Evolutionary conservation across 2,888 invertebrate genomes (phyloP).

Genomic region (Oxyteleia sp.): DNA sequence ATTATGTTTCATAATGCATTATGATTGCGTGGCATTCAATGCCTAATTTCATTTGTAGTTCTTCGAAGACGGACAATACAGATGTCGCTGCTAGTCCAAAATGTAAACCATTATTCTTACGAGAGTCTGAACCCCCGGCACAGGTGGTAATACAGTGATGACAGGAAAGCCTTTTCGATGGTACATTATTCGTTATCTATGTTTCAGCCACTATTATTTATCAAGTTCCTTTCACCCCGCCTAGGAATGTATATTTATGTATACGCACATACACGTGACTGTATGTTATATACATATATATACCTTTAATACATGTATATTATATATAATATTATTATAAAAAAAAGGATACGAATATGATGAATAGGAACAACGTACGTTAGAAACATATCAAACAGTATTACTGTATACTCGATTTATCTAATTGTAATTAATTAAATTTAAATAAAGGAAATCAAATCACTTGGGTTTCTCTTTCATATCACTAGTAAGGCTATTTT

Average conservation of each 20-base stretch:
- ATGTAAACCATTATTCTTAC: too few species aligned
- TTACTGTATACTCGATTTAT: conserved; percentile 85
- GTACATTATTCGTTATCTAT: conserved; percentile 8
- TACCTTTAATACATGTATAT: conserved; percentile 75
- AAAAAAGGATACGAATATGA: conserved; percentile 66
- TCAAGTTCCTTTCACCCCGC: conserved; percentile 81
- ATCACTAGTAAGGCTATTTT: conserved; percentile 81
- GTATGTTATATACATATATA: conserved; percentile 73
- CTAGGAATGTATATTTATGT: conserved; percentile 74
- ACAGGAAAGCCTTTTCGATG: conserved; percentile 3
- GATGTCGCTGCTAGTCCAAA: too few species aligned
- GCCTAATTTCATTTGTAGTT: too few species aligned
- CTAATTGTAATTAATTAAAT: conserved; percentile 74
- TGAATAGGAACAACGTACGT: conserved; percentile 81
- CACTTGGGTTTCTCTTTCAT: conserved; percentile 81
- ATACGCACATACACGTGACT: conserved; percentile 74
- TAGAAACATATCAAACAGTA: conserved; percentile 87
- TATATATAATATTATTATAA: conserved; percentile 75
- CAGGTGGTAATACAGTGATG: background rate
- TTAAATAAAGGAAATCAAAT: conserved; percentile 74
- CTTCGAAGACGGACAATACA: too few species aligned
- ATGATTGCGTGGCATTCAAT: too few species aligned
- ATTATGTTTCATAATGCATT: too few species aligned
- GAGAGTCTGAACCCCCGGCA: too few species aligned
- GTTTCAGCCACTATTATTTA: conserved; percentile 24